phyloP scores from a whole-genome alignment of 2,113 vertebrate species.

The Pundamilia nyererei region DNA sequence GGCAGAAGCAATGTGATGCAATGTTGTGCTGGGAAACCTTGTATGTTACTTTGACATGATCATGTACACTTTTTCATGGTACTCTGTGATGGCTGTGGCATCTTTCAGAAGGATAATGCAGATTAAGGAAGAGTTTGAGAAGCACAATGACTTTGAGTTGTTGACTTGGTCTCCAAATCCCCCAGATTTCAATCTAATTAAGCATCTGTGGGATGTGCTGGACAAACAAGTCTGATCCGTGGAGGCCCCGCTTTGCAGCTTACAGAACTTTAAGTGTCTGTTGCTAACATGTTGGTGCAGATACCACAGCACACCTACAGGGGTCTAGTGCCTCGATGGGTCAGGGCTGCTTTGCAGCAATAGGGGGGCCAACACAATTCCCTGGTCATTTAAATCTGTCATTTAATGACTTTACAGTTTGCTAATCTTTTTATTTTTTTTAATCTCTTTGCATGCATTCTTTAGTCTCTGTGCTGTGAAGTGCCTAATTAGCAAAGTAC shows the following conservation, averaged over 20 bases:
- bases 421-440: too few species aligned
- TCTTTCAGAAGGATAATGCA: not conserved
- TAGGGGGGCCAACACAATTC: rapidly evolving
- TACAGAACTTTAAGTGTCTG: not conserved
- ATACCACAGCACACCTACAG: not conserved
- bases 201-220: not conserved
- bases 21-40: not conserved
- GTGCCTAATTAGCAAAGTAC: too few species aligned
- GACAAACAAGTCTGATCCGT: not conserved
- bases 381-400: not conserved
- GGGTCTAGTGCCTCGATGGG: rapidly evolving
- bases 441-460: not conserved
- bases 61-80: not conserved
- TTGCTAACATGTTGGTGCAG: not conserved
- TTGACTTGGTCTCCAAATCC: not conserved
- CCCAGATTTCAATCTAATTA: rapidly evolving
- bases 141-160: not conserved
- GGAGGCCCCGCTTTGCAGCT: not conserved
- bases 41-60: not conserved
- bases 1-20: not conserved
- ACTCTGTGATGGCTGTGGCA: not conserved
- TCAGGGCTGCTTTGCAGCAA: not conserved
- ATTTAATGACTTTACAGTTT: not conserved
- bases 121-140: not conserved
- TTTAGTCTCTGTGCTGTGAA: not conserved